Evolutionary conservation across 2,797 vertebrate genomes (phyloP).

Genomic region (Pristis pectinata): DNA sequence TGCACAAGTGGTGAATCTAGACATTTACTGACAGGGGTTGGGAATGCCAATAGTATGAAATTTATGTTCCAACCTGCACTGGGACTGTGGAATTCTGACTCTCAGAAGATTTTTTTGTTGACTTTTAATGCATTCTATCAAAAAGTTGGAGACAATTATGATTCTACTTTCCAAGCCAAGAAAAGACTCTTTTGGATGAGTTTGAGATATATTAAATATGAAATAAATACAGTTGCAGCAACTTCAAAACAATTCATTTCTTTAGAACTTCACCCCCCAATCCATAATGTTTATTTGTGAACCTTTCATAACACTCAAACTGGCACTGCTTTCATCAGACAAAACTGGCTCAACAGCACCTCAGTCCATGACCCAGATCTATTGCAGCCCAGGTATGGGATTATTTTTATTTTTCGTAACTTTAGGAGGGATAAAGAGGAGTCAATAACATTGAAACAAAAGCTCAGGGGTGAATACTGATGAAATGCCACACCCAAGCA

Average conservation of each 20-base stretch:
- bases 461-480: neutral
- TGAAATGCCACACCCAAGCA: neutral
- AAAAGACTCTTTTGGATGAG: neutral
- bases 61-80: neutral
- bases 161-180: neutral
- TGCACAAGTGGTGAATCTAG: neutral
- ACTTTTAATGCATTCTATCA: neutral
- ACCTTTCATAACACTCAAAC: neutral
- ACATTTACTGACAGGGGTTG: neutral
- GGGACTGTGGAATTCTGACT: neutral
- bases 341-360: neutral
- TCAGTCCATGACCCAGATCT: neutral
- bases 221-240: neutral
- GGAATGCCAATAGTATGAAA: too few species aligned
- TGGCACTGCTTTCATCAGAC: neutral
- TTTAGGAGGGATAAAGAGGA: conserved; percentile 10
- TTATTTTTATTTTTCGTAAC: conserved; percentile 5
- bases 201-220: neutral
- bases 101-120: neutral
- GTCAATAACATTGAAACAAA: neutral
- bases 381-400: neutral
- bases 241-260: neutral
- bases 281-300: neutral
- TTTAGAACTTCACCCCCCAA: neutral
- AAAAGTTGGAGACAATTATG: neutral